Base-by-base conservation (phyloP, 2,888 invertebrate species). In the Drosophila anceps region DNA sequence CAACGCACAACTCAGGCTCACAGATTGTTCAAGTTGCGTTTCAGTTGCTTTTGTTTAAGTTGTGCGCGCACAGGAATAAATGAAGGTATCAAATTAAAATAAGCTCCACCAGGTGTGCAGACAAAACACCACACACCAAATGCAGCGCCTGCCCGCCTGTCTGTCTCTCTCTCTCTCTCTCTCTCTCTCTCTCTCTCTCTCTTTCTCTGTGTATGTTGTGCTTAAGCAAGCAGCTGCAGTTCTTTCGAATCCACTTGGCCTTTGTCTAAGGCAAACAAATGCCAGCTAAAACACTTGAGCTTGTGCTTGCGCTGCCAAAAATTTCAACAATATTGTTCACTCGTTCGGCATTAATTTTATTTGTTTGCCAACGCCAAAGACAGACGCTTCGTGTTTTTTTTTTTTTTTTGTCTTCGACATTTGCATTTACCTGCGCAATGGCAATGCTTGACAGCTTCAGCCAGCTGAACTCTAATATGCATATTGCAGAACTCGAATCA, bases 61-160 rank as follows among this genome's bases (percentile, higher is more conserved):
- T 90, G 72, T 63, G 65, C 66, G 77, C 79, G 80, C 72, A 72
- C 63, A 57, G 83, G 72, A 78, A 72, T 76, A 80, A 84, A 78
- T 87, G 82, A 86, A 86, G 88, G 84, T 82, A 80, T 86, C 85
- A 90, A 90, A 86, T 86, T 90, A 86, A 86, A 90, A 87, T 89
- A 74, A 74, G 79, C 77, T 73, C 63, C 77, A 59, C 57, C 73
- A 74, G 81, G 77, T 81, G 84, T 55, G 72, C 72, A 66, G 66
- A 59, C 66, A 57, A 66, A 53, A 37, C 43, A 55, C 27, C 33
- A 64, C 29, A 43, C 58, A 54, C 44, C n/a, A 58, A 61, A 20
- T 35, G 31, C 44, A 44, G 27, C 33, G 15, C n/a, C 46, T 46
- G 46, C 15, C 43, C 13, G 20, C 4, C 43, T 15, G 12, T 6